Conservation (phyloP, 2,888 invertebrate species). For the Lypha dubia region DNA sequence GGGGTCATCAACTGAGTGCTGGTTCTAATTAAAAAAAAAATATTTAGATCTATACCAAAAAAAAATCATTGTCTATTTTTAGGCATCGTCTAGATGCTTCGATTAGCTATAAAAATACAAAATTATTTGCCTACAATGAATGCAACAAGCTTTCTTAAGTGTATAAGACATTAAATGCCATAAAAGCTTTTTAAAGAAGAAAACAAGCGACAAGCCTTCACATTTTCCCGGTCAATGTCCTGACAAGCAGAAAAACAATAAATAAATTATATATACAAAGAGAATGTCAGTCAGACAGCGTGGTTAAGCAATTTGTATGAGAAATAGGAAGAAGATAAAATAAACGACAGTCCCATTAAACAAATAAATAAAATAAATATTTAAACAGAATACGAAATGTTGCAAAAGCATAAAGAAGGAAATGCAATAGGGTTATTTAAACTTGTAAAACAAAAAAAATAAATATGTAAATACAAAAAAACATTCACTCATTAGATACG, state of each 20-base stretch:
- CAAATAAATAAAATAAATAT: constrained; percentile 55
- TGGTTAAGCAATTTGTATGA: constrained; percentile 27
- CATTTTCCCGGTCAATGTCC: constrained; percentile 57
- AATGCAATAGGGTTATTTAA: constrained; percentile 33
- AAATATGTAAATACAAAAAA: too few relatives aligned
- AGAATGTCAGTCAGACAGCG: constrained; percentile 42
- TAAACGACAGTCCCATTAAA: constrained; percentile 35
- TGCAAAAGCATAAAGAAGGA: not conserved
- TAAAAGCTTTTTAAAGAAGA: not conserved
- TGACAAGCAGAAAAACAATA: constrained; percentile 28
- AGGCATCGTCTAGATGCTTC: not conserved
- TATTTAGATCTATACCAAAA: too few relatives aligned
- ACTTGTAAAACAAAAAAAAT: constrained; percentile 6
- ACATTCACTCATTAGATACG: too few relatives aligned
- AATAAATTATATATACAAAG: constrained; percentile 30
- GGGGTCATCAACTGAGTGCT: too few relatives aligned
- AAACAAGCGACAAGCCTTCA: constrained; percentile 29
- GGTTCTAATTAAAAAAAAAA: too few relatives aligned
- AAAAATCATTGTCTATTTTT: too few relatives aligned
- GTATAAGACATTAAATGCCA: not conserved
- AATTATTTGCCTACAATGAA: not conserved
- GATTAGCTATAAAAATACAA: not conserved
- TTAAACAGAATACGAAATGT: constrained; percentile 30
- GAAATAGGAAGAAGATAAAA: constrained; percentile 35
- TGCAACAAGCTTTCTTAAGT: not conserved